These are phyloP conservation scores for Onychostruthus taczanowskii DNA, from an alignment of 2,113 vertebrate species.

Conservation along the genomic window DNA sequence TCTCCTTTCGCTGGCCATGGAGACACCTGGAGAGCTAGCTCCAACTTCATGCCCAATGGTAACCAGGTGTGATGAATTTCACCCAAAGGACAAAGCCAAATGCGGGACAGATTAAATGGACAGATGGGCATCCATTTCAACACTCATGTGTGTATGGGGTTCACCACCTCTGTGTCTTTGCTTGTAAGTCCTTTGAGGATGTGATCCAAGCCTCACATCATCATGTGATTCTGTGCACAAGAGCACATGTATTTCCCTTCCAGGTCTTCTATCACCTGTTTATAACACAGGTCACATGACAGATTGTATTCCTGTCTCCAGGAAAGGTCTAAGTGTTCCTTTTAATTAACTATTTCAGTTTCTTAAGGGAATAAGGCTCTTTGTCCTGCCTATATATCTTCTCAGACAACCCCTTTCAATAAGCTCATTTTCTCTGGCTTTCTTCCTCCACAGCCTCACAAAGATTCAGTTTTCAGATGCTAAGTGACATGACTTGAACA, in stretches of 20 bases:
- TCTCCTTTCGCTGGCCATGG: neutral
- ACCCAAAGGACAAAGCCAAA: neutral
- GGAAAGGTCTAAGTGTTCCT: neutral
- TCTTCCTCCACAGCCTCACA: neutral
- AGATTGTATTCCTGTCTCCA: neutral
- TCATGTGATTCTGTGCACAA: neutral
- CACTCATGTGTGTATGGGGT: fast-evolving
- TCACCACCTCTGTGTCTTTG: neutral
- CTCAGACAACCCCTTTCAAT: neutral
- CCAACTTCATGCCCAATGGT: neutral
- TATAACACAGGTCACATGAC: neutral
- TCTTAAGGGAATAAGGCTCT: neutral
- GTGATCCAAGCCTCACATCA: neutral
- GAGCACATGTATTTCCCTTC: neutral
- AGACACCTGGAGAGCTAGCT: neutral
- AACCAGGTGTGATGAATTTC: neutral
- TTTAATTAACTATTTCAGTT: neutral
- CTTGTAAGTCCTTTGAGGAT: neutral
- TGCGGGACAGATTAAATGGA: neutral
- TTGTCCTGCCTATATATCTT: neutral
- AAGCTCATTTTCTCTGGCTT: neutral
- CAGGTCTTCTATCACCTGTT: neutral
- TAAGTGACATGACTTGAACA: neutral
- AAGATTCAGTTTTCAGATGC: neutral
- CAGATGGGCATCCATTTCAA: neutral